phyloP scores from a whole-genome alignment of 1,140 invertebrate species.

The Trichonephila clavata region DNA sequence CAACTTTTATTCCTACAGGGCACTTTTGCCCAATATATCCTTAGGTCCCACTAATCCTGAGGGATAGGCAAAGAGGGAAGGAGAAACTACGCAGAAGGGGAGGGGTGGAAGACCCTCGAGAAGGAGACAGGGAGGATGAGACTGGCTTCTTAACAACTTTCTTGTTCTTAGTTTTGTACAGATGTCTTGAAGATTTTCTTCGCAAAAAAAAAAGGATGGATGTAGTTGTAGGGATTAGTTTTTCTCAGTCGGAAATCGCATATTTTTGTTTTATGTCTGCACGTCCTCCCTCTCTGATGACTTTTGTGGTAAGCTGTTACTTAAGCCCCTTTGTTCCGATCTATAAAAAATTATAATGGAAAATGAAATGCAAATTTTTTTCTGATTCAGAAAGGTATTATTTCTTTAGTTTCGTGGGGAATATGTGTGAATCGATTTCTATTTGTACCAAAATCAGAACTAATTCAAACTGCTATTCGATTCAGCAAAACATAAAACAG shows the following conservation, averaged over 20 bases:
- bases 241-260: neutral
- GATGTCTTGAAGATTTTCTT: constrained; percentile 54
- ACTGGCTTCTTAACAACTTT: constrained; percentile 58
- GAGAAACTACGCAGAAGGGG: neutral
- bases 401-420: too few species aligned
- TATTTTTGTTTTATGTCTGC: neutral
- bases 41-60: constrained; percentile 35
- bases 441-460: too few species aligned
- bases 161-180: constrained; percentile 44
- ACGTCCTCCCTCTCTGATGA: neutral
- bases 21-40: constrained; percentile 63
- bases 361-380: too few species aligned
- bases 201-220: neutral
- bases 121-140: neutral
- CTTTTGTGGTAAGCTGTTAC: neutral
- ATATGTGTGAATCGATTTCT: too few species aligned
- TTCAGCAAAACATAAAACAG: too few species aligned
- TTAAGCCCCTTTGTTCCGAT: too few species aligned
- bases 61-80: constrained; percentile 16
- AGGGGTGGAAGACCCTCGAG: neutral
- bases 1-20: constrained; percentile 64
- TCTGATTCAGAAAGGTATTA: too few species aligned
- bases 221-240: neutral
- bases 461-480: too few species aligned
- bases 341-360: too few species aligned